Conservation (phyloP, 2,113 vertebrate species). For the Dipodomys merriami region DNA sequence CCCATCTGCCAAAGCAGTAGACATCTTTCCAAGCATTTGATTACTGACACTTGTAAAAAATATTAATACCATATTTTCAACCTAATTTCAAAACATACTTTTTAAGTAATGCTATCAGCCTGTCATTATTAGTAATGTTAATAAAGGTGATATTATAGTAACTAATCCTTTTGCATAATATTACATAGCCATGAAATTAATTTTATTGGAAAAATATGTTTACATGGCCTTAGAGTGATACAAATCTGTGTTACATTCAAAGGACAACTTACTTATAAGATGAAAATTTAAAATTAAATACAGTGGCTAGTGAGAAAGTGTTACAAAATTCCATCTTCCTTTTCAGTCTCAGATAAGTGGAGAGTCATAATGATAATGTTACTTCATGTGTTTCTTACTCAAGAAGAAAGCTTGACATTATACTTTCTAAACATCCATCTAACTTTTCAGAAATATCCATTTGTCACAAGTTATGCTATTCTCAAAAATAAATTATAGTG, state of each 20-base stretch:
- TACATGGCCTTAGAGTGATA: not conserved
- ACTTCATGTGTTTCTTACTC: not conserved
- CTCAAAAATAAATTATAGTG: not conserved
- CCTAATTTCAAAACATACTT: not conserved
- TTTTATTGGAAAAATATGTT: not conserved
- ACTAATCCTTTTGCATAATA: not conserved
- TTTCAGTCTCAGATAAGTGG: not conserved
- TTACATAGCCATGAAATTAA: not conserved
- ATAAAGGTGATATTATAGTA: not conserved
- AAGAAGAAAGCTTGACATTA: not conserved
- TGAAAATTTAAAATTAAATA: not conserved
- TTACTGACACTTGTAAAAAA: not conserved
- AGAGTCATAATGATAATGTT: not conserved
- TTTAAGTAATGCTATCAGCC: not conserved
- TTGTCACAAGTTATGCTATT: not conserved
- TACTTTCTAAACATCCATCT: not conserved
- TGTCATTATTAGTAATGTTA: not conserved
- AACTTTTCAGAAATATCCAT: not conserved
- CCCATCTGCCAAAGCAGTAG: not conserved
- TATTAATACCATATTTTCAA: not conserved
- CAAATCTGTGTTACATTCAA: not conserved
- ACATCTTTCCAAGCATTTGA: not conserved
- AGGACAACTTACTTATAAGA: not conserved
- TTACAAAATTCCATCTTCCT: not conserved
- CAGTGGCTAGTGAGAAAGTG: not conserved